phyloP scores from a whole-genome alignment of 2,888 invertebrate species.

The Euplagia quadripunctaria region DNA sequence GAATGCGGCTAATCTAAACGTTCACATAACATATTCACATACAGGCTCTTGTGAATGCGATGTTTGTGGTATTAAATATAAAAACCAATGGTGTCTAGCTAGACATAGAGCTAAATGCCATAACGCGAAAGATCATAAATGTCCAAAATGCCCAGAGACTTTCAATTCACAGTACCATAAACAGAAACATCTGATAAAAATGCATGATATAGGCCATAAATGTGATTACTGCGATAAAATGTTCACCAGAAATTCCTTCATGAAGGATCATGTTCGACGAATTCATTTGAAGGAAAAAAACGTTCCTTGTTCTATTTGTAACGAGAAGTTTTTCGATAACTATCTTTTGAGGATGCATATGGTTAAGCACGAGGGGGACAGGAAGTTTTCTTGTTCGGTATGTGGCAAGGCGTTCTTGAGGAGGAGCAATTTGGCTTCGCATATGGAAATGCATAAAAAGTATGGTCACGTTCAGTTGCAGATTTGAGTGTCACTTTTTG shows the following conservation, averaged over 20 bases:
- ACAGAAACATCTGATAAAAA: constrained; percentile 84
- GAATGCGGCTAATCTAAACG: constrained; percentile 71
- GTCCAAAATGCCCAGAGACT: constrained; percentile 74
- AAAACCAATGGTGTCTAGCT: constrained; percentile 75
- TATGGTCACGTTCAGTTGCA: constrained; percentile 67
- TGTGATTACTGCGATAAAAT: constrained; percentile 76
- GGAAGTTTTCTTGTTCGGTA: constrained; percentile 85
- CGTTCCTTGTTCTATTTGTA: constrained; percentile 76
- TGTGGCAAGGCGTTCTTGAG: constrained; percentile 88
- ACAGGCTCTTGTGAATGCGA: constrained; percentile 73
- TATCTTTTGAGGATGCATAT: constrained; percentile 79
- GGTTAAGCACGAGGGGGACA: constrained; percentile 85
- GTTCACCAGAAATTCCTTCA: constrained; percentile 82
- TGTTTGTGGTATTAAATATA: constrained; percentile 73
- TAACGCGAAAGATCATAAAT: constrained; percentile 77
- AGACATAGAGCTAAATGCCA: constrained; percentile 78
- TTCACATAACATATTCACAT: constrained; percentile 75
- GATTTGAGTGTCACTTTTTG: constrained; percentile 10
- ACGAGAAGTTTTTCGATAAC: constrained; percentile 79
- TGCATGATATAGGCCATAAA: constrained; percentile 79
- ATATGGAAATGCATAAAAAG: constrained; percentile 84
- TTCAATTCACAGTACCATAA: constrained; percentile 86
- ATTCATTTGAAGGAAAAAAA: constrained; percentile 82
- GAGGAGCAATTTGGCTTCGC: constrained; percentile 87
- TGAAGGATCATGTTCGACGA: constrained; percentile 79